Evolutionary conservation across 2,888 invertebrate genomes (phyloP), one percentile per base, ranked within the genome.

Genomic region (Sinotaia quadrata): DNA sequence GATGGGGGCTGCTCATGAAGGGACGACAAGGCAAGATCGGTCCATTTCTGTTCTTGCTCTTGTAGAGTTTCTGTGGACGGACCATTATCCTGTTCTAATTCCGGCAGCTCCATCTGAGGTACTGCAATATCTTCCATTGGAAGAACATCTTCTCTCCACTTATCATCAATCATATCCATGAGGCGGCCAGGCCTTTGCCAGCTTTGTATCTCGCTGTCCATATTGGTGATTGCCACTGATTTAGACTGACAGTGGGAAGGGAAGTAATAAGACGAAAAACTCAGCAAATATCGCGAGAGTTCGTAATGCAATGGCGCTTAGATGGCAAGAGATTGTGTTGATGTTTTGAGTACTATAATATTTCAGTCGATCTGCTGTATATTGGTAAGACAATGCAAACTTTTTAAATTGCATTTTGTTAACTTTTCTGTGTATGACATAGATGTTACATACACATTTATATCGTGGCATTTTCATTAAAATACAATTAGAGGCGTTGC

Each of bases 61-160:
- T 93, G 94, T 8, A 97, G 89, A 0, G 96, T 96, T 85, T 96
- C 92, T 84, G 94, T 94, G 4, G 86, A 85, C 49, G 89, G 88
- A 21, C 95, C 93, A 89, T 96, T 96, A 29, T 94, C 95, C 79
- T 94, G 94, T 88, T 97, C 97, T 2, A 95, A 94, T 90, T 97
- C 97, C 0, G 97, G 95, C 60, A 97, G 90, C 89, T 97, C 96
- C 84, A 93, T 92, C 60, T 93, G 87, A 2, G 97, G 97, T 7
- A 97, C 96, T 7, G 84, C 85, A 18, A 94, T 94, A 84, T 96
- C 95, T 88, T 96, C 96, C 80, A 84, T 82, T 2, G 89, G 90
- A 31, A 90, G 76, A 57, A 85, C 84, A 84, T 96, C 96, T 69
- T 93, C 92, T 67, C 94, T 91, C 97, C 97, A 97, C 81, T 92